Evolutionary conservation across 1,140 invertebrate genomes (phyloP), one percentile per base, ranked within the genome.

Genomic region (Calliphora vicina): DNA sequence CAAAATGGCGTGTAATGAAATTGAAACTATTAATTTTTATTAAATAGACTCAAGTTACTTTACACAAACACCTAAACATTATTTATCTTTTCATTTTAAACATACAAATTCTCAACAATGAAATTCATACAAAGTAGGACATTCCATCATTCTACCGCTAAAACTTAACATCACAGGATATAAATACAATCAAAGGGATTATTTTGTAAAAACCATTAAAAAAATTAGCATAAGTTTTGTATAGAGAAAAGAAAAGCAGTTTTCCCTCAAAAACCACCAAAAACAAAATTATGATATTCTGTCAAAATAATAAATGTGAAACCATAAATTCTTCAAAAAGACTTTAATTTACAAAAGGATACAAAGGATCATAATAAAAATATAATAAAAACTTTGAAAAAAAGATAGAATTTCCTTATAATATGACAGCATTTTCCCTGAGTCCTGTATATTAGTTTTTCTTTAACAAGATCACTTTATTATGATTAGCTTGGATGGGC

Each of bases 281-380:
- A n/a, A 67, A 67, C 61, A 78, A 78, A 78, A 78, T 78, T 45
- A 78, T 78, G 74, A 78, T 78, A 78, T 43, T 43, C 74, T 78
- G 74, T 78, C 74, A 78, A 45, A 78, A 78, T 78, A 78, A 78
- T 78, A 78, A 78, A 78, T 78, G 74, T 43, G 74, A 78, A 43
- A 78, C 74, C 74, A 78, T 78, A 45, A 78, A 43, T 78, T 45
- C 35, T 20, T 23, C 29, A 9, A 35, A 5, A 76, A 76, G 17
- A 35, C 12, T 50, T 13, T 50, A 10, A 10, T 13, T 50, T 50
- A 50, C 12, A 50, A 17, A 50, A 35, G 35, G 10, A 35, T 10
- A 35, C 6, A 35, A 35, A 35, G 10, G 35, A 35, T 35, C 35
- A 35, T 35, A 35, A 50, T 6, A 43, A 43, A 43, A 43, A n/a